Percentiles rank a stretch among this genome's conserved stretches.
Conservation (phyloP, 1,140 invertebrate species). For the Drosophila ironensis region DNA sequence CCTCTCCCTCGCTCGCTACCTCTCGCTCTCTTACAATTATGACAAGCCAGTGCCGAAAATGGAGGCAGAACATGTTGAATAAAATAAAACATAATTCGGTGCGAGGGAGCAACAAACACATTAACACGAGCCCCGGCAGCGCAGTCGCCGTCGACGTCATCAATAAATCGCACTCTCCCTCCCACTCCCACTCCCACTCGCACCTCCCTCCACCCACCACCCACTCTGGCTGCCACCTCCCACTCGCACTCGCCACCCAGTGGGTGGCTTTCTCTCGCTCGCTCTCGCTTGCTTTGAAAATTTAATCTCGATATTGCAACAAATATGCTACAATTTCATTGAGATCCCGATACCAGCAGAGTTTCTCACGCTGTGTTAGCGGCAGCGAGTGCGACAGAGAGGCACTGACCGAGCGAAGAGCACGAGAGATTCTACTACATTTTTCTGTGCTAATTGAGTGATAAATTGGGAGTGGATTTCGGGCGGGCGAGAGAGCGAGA, state of each 20-base stretch:
- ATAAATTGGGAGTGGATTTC: constrained; percentile 81
- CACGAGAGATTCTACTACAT: constrained; percentile 72
- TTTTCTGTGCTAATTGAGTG: constrained; percentile 81
- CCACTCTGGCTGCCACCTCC: constrained; percentile 12
- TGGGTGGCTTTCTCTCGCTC: too few relatives aligned
- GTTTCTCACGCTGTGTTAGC: constrained; percentile 74
- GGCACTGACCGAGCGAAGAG: constrained; percentile 40
- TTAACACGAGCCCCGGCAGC: constrained; percentile 59
- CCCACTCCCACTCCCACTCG: constrained; percentile 1
- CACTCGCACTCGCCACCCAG: constrained; percentile 10
- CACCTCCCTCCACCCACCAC: constrained; percentile 7
- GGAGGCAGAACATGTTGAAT: constrained; percentile 71
- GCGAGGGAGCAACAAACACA: constrained; percentile 75
- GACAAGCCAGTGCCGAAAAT: constrained; percentile 71
- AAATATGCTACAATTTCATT: constrained; percentile 81
- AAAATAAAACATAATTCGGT: constrained; percentile 80
- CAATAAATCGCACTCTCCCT: constrained; percentile 64
- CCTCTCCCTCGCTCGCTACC: constrained; percentile 16
- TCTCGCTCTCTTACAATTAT: constrained; percentile 53
- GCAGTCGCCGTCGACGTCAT: constrained; percentile 59
- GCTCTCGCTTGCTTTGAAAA: constrained; percentile 79
- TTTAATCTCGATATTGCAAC: constrained; percentile 81
- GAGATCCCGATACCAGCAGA: constrained; percentile 77
- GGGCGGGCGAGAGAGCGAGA: constrained; percentile 20
- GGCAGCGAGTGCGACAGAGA: constrained; percentile 8